These are phyloP conservation scores for Salvelinus alpinus DNA, from an alignment of 2,113 vertebrate genomes.

Conservation along the genomic window DNA sequence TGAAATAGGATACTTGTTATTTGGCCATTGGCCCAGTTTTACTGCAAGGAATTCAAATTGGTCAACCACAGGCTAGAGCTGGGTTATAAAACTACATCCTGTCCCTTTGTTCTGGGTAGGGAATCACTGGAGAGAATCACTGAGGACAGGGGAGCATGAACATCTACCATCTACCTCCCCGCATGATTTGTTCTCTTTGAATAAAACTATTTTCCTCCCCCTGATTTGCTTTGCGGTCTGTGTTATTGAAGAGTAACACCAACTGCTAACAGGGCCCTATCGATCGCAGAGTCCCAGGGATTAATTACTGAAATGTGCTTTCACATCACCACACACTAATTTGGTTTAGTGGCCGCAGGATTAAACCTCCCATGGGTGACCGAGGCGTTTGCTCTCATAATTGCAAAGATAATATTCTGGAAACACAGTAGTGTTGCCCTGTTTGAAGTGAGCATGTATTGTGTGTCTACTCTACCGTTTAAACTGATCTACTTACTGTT, in stretches of 20 bases:
- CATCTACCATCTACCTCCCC: too few relatives aligned
- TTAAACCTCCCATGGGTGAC: constrained; percentile 13
- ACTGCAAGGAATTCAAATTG: too few relatives aligned
- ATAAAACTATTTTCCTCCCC: constrained; percentile 17
- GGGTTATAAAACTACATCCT: too few relatives aligned
- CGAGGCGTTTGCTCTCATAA: constrained; percentile 5
- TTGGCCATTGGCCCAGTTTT: too few relatives aligned
- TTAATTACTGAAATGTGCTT: constrained; percentile 48
- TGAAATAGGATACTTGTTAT: too few relatives aligned
- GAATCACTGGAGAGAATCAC: too few relatives aligned
- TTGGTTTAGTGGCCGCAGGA: constrained; percentile 18
- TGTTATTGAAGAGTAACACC: too few relatives aligned
- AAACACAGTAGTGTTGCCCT: neutral
- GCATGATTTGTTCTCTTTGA: too few relatives aligned
- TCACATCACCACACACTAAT: constrained; percentile 19
- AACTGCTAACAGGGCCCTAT: constrained; percentile 26
- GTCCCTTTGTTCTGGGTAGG: too few relatives aligned
- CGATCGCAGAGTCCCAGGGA: constrained; percentile 36
- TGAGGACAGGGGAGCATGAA: too few relatives aligned
- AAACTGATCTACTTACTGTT: neutral
- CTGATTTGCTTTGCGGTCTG: too few relatives aligned
- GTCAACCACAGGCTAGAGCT: too few relatives aligned
- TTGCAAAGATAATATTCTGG: constrained; percentile 12
- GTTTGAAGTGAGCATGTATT: neutral
- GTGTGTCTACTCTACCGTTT: neutral